phyloP scores from a whole-genome alignment of 1,140 invertebrate species.

The Wasmannia auropunctata region DNA sequence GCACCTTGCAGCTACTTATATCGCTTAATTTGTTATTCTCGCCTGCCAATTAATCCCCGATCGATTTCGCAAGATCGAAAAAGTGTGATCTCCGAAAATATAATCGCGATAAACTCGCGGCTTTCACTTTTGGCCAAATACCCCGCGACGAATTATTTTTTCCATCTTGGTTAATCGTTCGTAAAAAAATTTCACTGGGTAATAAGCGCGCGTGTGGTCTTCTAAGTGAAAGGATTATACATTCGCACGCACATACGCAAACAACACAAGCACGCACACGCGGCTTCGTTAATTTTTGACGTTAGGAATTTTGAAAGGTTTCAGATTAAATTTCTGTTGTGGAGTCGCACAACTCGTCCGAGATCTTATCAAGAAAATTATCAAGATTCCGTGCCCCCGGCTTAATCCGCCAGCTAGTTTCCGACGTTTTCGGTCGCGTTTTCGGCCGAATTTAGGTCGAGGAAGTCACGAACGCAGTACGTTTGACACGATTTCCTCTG shows the following conservation, averaged over 20 bases:
- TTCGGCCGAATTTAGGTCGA: constrained; percentile 59
- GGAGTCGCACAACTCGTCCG: too few species aligned
- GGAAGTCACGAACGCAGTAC: constrained; percentile 59
- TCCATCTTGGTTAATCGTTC: neutral
- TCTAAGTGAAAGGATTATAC: constrained; percentile 17
- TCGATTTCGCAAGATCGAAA: neutral
- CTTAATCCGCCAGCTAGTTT: neutral
- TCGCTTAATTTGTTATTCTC: neutral
- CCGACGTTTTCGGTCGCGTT: neutral
- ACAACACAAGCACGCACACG: neutral
- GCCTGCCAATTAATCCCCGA: neutral
- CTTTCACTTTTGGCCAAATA: constrained; percentile 29
- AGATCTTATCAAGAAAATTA: neutral
- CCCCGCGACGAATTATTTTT: constrained; percentile 11
- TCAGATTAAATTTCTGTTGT: neutral
- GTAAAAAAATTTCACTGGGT: constrained; percentile 26
- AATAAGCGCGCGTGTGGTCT: neutral
- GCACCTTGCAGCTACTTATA: neutral
- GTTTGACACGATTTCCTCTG: constrained; percentile 70
- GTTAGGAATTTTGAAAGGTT: neutral
- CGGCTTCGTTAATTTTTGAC: neutral
- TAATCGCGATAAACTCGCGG: neutral
- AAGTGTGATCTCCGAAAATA: neutral
- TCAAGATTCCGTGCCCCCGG: neutral
- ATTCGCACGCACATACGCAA: neutral